Base-by-base conservation (phyloP, 1,140 invertebrate genomes). In the Yoshiicerus persimilis region DNA sequence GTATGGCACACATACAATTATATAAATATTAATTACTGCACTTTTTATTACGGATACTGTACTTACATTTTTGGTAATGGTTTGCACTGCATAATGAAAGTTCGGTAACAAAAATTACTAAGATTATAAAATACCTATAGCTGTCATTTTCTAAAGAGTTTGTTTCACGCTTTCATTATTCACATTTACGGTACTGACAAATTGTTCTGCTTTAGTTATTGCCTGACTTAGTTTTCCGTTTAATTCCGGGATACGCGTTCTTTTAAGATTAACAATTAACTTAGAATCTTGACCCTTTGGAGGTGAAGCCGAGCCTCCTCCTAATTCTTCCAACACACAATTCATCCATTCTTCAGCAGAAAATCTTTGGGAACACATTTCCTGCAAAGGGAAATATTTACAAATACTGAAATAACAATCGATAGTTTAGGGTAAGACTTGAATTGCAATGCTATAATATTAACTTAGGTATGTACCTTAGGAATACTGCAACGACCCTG, bases 401-500 rank as follows among this genome's bases (percentile, higher is more conserved):
- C n/a, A n/a, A n/a, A n/a, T n/a, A n/a, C n/a, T n/a, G n/a, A n/a
- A n/a, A n/a, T n/a, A n/a, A n/a, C n/a, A n/a, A n/a, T n/a, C n/a
- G n/a, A n/a, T n/a, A n/a, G n/a, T n/a, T n/a, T n/a, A n/a, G n/a
- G n/a, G n/a, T n/a, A n/a, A n/a, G n/a, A n/a, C n/a, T n/a, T n/a
- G n/a, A n/a, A n/a, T n/a, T n/a, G n/a, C n/a, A n/a, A n/a, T n/a
- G n/a, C n/a, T n/a, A n/a, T n/a, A n/a, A n/a, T n/a, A n/a, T n/a
- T n/a, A n/a, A n/a, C n/a, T n/a, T n/a, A 89, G 90, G 89, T 36
- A 6, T 16, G 91, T 93, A 95, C 95, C 92, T 94, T 91, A 38
- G 95, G 95, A 41, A 96, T 93, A 90, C 93, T 94, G 91, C 95
- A 95, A 64, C 94, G 92, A 2, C 94, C 95, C 91, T 94, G 94